These are phyloP conservation scores for Esox lucius DNA, from an alignment of 2,797 vertebrate genomes.

Conservation along the genomic window DNA sequence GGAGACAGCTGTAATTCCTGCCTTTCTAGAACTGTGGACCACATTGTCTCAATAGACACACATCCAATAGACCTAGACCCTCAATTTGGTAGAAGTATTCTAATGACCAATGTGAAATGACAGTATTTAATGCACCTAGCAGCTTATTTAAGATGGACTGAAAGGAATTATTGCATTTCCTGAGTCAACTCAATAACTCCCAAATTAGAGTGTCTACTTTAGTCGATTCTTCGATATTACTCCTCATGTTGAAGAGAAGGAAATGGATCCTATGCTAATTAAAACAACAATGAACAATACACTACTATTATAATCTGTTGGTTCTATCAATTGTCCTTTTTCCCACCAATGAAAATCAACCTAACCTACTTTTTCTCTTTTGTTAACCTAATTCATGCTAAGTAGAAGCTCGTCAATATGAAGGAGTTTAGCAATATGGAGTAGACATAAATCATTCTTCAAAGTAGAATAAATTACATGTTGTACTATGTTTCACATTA, in stretches of 20 bases:
- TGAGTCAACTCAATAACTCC: not conserved
- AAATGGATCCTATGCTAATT: not conserved
- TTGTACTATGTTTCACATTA: slow-evolving; percentile 18
- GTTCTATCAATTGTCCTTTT: slow-evolving; percentile 3
- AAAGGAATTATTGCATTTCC: not conserved
- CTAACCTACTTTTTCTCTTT: slow-evolving; percentile 38
- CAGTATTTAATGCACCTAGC: slow-evolving; percentile 8
- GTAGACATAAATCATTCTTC: slow-evolving; percentile 31
- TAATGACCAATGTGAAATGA: slow-evolving; percentile 24
- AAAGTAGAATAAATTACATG: slow-evolving; percentile 32
- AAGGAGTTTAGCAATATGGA: slow-evolving; percentile 47
- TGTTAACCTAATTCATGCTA: slow-evolving; percentile 1
- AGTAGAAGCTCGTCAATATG: slow-evolving; percentile 41
- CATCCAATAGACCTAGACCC: slow-evolving; percentile 14
- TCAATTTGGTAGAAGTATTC: slow-evolving; percentile 19
- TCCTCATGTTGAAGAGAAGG: not conserved
- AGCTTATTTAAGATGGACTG: not conserved
- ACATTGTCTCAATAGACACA: slow-evolving; percentile 26
- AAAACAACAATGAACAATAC: not conserved
- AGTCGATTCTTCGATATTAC: not conserved
- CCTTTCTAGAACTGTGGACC: not conserved
- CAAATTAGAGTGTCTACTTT: not conserved
- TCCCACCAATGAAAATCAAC: slow-evolving; percentile 11
- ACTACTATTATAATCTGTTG: not conserved
- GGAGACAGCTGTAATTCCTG: slow-evolving; percentile 20